These are phyloP conservation scores for Valencia hispanica DNA, from an alignment of 2,797 vertebrate genomes.

Conservation along the genomic window DNA sequence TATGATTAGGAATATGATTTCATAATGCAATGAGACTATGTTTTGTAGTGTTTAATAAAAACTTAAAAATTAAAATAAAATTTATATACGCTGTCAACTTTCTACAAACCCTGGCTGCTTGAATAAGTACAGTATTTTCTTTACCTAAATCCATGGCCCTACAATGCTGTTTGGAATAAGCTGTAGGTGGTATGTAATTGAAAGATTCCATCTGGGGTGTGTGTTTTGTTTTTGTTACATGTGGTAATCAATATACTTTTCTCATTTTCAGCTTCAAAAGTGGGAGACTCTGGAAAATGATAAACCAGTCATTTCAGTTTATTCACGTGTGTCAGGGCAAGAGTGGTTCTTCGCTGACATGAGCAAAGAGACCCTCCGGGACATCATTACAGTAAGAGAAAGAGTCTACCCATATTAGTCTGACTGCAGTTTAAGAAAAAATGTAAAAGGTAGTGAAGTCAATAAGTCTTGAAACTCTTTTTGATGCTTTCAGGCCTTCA, in stretches of 20 bases:
- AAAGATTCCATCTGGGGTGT: background rate
- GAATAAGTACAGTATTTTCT: too few species aligned
- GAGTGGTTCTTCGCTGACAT: slow-evolving; percentile 81
- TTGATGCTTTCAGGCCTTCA: slow-evolving; percentile 64
- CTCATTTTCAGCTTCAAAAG: slow-evolving; percentile 78
- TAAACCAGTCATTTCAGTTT: slow-evolving; percentile 75
- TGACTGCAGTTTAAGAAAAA: background rate
- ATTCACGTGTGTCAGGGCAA: slow-evolving; percentile 80
- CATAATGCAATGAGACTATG: too few species aligned
- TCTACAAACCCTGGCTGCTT: too few species aligned
- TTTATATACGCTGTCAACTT: too few species aligned
- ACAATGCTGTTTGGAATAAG: too few species aligned
- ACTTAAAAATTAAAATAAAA: too few species aligned
- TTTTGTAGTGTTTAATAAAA: too few species aligned
- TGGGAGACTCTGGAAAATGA: slow-evolving; percentile 80
- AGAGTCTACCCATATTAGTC: background rate
- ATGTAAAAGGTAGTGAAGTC: background rate
- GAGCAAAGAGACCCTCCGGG: slow-evolving; percentile 76
- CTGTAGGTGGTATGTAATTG: background rate
- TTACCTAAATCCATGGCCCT: too few species aligned
- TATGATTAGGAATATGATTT: background rate
- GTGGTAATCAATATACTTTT: background rate
- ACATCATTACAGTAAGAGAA: slow-evolving; percentile 73
- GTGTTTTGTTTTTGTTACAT: background rate
- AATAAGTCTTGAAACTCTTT: slow-evolving; percentile 5